Percentiles rank a stretch among this genome's conserved stretches.
phyloP scores from a whole-genome alignment of 2,888 invertebrate species.

The Lymantria dispar region DNA sequence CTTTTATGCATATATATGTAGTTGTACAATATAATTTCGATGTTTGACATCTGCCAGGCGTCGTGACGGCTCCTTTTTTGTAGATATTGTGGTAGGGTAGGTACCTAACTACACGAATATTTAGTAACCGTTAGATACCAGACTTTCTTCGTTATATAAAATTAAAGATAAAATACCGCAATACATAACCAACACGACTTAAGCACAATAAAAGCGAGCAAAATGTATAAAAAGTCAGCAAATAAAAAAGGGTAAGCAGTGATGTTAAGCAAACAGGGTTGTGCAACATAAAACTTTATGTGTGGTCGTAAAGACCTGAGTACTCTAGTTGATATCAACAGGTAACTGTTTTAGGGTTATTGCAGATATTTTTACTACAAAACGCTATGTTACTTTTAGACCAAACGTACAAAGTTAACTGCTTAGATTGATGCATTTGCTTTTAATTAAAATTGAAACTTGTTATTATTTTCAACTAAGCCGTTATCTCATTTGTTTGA shows the following conservation, averaged over 20 bases:
- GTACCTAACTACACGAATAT: too few relatives aligned
- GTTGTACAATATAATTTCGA: too few relatives aligned
- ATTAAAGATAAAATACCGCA: not conserved
- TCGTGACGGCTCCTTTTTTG: too few relatives aligned
- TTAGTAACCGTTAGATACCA: too few relatives aligned
- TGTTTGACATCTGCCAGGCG: too few relatives aligned
- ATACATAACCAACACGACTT: not conserved
- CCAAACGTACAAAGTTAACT: not conserved
- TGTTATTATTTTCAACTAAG: too few relatives aligned
- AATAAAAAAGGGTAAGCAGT: slow-evolving; percentile 38
- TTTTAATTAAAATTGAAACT: too few relatives aligned
- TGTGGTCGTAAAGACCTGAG: slow-evolving; percentile 41
- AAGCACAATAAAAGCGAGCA: slow-evolving; percentile 24
- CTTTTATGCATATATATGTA: too few relatives aligned
- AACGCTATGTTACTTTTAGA: slow-evolving; percentile 19
- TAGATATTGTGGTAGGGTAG: too few relatives aligned
- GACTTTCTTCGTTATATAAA: too few relatives aligned
- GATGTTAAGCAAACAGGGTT: slow-evolving; percentile 35
- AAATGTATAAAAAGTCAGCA: slow-evolving; percentile 29
- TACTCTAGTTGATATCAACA: slow-evolving; percentile 45
- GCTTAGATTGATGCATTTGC: too few relatives aligned
- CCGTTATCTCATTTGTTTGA: too few relatives aligned
- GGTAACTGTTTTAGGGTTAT: slow-evolving; percentile 50
- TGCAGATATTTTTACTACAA: slow-evolving; percentile 37
- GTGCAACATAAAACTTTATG: slow-evolving; percentile 53